phyloP scores from a whole-genome alignment of 2,888 invertebrate species.

The Phortica magna region DNA sequence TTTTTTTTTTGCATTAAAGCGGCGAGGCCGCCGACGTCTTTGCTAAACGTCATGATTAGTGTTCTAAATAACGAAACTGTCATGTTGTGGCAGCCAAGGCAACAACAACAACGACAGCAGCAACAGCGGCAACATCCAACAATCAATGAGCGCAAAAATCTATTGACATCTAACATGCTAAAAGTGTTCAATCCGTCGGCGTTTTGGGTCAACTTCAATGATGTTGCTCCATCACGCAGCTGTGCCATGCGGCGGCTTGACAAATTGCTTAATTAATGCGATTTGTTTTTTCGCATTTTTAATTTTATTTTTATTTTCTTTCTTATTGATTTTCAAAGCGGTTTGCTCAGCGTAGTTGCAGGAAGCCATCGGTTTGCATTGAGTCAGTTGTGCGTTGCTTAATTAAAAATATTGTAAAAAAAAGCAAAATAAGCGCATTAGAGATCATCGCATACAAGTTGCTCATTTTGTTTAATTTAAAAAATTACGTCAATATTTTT shows the following conservation, averaged over 20 bases:
- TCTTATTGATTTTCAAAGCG: background rate
- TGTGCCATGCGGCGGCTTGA: conserved; percentile 52
- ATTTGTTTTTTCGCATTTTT: conserved; percentile 51
- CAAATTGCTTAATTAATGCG: conserved; percentile 70
- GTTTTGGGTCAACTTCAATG: background rate
- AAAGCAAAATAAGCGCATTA: background rate
- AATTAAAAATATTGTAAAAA: conserved; percentile 11
- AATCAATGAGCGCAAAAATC: conserved; percentile 51
- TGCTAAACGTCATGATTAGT: conserved; percentile 62
- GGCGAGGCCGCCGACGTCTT: conserved; percentile 32
- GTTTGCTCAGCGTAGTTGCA: background rate
- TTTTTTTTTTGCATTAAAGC: background rate
- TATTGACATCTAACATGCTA: conserved; percentile 64
- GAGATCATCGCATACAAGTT: background rate
- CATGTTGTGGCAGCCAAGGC: conserved; percentile 42
- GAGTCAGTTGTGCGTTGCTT: background rate
- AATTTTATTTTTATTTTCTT: conserved; percentile 23
- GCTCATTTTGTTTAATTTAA: background rate
- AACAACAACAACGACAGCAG: conserved; percentile 21
- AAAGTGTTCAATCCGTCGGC: conserved; percentile 34
- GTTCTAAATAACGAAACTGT: conserved; percentile 63
- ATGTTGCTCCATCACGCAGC: conserved; percentile 2
- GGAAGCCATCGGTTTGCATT: background rate
- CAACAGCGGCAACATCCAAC: conserved; percentile 33
- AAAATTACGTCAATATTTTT: background rate